Percentiles rank a stretch among this genome's conserved stretches.
These are phyloP conservation scores for Drosophila tripunctata DNA, from an alignment of 2,888 invertebrate species.

Conservation along the genomic window DNA sequence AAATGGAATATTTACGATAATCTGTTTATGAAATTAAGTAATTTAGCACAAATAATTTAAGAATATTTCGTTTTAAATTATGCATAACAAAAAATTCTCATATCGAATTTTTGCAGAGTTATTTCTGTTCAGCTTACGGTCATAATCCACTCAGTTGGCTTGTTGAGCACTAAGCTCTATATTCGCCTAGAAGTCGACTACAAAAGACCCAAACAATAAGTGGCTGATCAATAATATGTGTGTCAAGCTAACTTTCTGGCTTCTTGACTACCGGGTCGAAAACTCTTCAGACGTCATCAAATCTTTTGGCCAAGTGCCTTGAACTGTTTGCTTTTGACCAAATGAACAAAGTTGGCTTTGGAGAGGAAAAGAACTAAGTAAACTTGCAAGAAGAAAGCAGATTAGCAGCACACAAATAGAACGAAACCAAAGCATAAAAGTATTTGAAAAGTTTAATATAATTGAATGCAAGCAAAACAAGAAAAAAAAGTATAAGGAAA, in stretches of 20 bases:
- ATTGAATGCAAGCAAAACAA: constrained; percentile 28
- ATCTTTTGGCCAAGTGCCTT: not conserved
- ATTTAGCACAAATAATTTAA: too few species aligned
- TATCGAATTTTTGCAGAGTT: too few species aligned
- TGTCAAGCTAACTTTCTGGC: not conserved
- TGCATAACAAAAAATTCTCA: not conserved
- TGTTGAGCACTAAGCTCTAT: too few species aligned
- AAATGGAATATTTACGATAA: constrained; percentile 9
- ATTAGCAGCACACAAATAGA: not conserved
- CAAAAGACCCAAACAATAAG: too few species aligned
- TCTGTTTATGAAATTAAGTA: not conserved
- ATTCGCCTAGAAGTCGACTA: too few species aligned
- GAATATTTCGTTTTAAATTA: too few species aligned
- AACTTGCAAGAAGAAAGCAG: not conserved
- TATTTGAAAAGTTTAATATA: constrained; percentile 23
- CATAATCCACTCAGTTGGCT: too few species aligned
- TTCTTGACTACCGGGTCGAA: not conserved
- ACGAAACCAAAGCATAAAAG: not conserved
- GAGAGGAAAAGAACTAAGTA: constrained; percentile 2
- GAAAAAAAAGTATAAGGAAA: too few species aligned
- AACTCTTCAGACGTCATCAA: not conserved
- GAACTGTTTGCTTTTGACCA: not conserved
- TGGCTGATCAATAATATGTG: not conserved
- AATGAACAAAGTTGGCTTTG: not conserved
- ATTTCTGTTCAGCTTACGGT: too few species aligned